Evolutionary conservation across 2,888 invertebrate genomes (phyloP).

Genomic region (Drosophila anomalipes): DNA sequence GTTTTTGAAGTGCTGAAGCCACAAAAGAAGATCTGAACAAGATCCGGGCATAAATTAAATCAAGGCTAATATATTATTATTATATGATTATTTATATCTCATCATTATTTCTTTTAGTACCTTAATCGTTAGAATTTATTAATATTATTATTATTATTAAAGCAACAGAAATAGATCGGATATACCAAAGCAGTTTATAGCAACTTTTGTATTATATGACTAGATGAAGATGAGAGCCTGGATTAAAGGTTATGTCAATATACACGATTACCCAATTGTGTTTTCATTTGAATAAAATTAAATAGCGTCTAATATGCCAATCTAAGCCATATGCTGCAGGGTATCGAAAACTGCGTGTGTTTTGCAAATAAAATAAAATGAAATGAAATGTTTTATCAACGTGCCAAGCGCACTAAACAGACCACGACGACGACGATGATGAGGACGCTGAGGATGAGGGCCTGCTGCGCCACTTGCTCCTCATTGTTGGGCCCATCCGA

Average conservation of each 20-base stretch:
- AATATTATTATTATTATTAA: neutral
- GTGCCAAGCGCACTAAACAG: conserved; percentile 75
- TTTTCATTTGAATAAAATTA: neutral
- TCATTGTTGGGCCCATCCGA: neutral
- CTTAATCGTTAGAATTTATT: neutral
- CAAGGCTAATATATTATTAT: neutral
- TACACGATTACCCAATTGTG: neutral
- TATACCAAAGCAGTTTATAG: no score
- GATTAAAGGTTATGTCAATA: neutral
- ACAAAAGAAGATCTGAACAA: neutral
- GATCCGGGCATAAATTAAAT: neutral
- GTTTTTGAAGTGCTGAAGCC: neutral
- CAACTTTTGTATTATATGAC: neutral
- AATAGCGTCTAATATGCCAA: neutral
- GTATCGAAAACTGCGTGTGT: conserved; percentile 61
- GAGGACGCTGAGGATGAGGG: neutral
- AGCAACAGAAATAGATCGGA: neutral
- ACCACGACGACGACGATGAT: conserved; percentile 4
- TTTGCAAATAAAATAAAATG: conserved; percentile 75
- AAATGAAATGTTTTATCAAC: conserved; percentile 81
- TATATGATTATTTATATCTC: neutral
- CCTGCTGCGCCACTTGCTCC: neutral
- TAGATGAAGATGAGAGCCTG: neutral
- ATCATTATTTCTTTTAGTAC: neutral
- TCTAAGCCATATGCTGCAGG: neutral